Evolutionary conservation across 2,797 vertebrate species (phyloP), one percentile per base, ranked within the genome.

Genomic region (Sebastes diploproa): DNA sequence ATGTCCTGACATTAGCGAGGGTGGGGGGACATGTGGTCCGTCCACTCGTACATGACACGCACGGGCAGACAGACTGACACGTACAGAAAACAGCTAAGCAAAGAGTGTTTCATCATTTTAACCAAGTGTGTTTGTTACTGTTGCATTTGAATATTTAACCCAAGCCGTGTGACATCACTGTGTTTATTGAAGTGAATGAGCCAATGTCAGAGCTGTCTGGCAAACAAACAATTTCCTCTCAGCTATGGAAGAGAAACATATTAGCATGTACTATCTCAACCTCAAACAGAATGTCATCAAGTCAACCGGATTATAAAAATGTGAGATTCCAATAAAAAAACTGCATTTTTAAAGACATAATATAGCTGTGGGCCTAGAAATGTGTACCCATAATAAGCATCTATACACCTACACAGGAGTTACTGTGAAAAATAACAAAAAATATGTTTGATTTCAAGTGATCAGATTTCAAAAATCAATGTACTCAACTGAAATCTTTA

Each of bases 1-100:
- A 98, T 97, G 96, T 97, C 95, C 95, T 96, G 95, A 97, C 97
- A 98, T 97, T 95, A 96, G 97, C 92, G 95, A 96, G 96, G 95
- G 94, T 89, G 94, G 95, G 94, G 94, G 95, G 94, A 95, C 95
- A 95, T 92, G 94, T 92, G 94, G 91, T 94, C 93, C 88, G 89
- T 64, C 86, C 60, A 42, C 72, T 91, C 87, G 84, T 87, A 89
- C 83, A 88, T 81, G 75, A 78, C 79, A 81, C 67, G 84, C 72
- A 81, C 56, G 68, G 7, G 77, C 64, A 75, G 9, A 78, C 34
- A 60, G 59, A 32, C 32, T 1, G 34, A 58, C 32, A 66, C 38
- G 6, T 12, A 61, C n/a, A 68, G 36, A 46, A 63, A 70, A 23
- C 60, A 68, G 60, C 50, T 1, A 22, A 32, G 54, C 88, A 34